Evolutionary conservation across 2,888 invertebrate species (phyloP), one percentile per base, ranked within the genome.

Genomic region (Hyposoter didymator): DNA sequence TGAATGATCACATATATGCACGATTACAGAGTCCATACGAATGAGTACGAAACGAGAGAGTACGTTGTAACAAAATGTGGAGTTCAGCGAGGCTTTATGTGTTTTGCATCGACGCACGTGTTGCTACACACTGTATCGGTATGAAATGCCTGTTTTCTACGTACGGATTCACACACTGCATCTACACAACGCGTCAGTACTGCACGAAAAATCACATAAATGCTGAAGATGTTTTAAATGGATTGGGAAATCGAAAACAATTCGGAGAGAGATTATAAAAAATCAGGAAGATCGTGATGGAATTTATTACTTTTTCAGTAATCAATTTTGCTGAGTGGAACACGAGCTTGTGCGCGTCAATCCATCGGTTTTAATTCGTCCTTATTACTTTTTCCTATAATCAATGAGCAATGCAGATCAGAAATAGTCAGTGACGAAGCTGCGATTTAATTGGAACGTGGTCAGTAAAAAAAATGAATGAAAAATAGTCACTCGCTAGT

Each of bases 1-100:
- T 39, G 10, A 39, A 39, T 39, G 10, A 39, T 39, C 39, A 39
- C 45, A 14, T 69, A 19, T 22, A 43, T 22, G 22, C 45, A 22
- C 12, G 28, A 28, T 43, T 35, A 22, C n/a, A 32, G 17, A 70
- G 32, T 52, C 6, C 10, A 52, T 52, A 70, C 49, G 35, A 55
- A 19, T 55, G 19, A 49, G 45, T 66, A 39, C 12, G 14, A 39
- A n/a, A 19, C 28, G 14, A 49, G 52, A 64, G 49, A 69, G 75
- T 39, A 75, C 64, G 45, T 52, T 45, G 75, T 52, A 79, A 84
- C 75, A 47, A 64, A 64, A 80, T 80, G 84, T 62, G 35, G 32
- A 52, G 79, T 79, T 79, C 79, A 80, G 22, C 79, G 52, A 62
- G 69, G 79, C 75, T 80, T 84, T 79, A 80, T 70, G 75, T 64